Base-by-base conservation (phyloP, 2,888 invertebrate species). In the Hanleya hanleyi region DNA sequence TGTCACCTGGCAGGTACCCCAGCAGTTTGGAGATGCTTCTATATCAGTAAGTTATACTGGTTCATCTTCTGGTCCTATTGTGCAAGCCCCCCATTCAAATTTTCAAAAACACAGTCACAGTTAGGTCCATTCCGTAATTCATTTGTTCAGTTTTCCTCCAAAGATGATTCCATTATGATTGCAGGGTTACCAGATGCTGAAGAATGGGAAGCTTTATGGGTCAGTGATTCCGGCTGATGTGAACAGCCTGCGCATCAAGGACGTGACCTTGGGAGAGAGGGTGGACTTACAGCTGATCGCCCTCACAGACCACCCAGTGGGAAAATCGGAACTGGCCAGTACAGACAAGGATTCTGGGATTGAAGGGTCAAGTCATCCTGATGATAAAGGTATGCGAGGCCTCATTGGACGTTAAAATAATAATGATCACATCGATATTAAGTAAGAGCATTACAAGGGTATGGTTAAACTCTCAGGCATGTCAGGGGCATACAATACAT, bases 161-260 rank as follows among this genome's bases (percentile, higher is more conserved):
- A n/a, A n/a, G n/a, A n/a, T n/a, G n/a, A n/a, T n/a, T n/a, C n/a
- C n/a, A n/a, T n/a, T n/a, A n/a, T n/a, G n/a, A n/a, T 78, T 77
- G 7, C 75, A 90, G 89, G 90, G 90, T 35, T 91, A 89, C 79
- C 90, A 90, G 76, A 85, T 91, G 83, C 77, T 91, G 77, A 89
- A 87, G 80, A 86, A 90, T 81, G 88, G 89, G 22, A 84, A 85
- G 57, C 79, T 89, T 18, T 89, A 90, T 75, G 90, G 90, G 6
- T 83, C 88, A 32, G 84, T 89, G 37, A 88, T 91, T 67, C 89
- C 90, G 3, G 83, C 87, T 0, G 89, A 90, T 61, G 88, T 89
- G 4, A 86, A 86, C 78, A 86, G 82, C 67, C 76, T 90, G 62
- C 78, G 85, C n/a, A 87, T 91, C 71, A 83, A 86, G 62, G 90